A percentile compares a stretch with the other conserved stretches of the same genome.
phyloP scores from a whole-genome alignment of 2,113 vertebrate genomes.

The Lophotis ruficrista region DNA sequence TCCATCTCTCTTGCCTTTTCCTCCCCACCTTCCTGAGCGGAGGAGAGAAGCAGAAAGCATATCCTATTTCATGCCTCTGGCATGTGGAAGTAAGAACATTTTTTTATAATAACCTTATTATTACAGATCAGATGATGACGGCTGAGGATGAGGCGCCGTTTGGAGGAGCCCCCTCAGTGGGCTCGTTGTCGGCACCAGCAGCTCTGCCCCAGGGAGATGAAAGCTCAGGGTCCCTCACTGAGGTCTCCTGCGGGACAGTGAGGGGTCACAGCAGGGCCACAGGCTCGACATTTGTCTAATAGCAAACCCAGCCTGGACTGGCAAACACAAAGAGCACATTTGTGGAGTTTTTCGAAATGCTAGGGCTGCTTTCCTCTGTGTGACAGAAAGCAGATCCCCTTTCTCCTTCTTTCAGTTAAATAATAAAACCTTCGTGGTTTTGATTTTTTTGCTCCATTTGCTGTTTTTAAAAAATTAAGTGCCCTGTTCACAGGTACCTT shows the following conservation, averaged over 20 bases:
- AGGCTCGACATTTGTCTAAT: not conserved
- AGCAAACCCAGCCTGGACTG: not conserved
- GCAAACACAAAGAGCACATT: not conserved
- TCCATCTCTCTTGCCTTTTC: not conserved
- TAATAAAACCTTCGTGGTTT: not conserved
- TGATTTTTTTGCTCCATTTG: not conserved
- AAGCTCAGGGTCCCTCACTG: not conserved
- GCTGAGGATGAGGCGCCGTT: not conserved
- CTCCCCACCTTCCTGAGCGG: rapidly evolving
- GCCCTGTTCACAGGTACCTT: not conserved
- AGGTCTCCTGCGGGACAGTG: not conserved
- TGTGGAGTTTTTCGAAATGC: not conserved
- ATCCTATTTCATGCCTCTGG: conserved; percentile 39
- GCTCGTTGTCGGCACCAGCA: not conserved
- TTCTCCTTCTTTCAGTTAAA: not conserved
- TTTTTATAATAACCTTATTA: conserved; percentile 43
- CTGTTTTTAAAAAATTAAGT: not conserved
- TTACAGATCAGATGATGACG: not conserved
- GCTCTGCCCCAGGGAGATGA: rapidly evolving
- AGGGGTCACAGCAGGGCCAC: not conserved
- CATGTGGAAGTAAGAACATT: not conserved
- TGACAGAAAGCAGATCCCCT: not conserved
- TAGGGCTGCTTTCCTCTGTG: not conserved
- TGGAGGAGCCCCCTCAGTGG: not conserved
- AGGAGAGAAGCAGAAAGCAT: not conserved